These are phyloP conservation scores for Excalfactoria chinensis DNA, from an alignment of 2,113 vertebrate species.

Conservation along the genomic window DNA sequence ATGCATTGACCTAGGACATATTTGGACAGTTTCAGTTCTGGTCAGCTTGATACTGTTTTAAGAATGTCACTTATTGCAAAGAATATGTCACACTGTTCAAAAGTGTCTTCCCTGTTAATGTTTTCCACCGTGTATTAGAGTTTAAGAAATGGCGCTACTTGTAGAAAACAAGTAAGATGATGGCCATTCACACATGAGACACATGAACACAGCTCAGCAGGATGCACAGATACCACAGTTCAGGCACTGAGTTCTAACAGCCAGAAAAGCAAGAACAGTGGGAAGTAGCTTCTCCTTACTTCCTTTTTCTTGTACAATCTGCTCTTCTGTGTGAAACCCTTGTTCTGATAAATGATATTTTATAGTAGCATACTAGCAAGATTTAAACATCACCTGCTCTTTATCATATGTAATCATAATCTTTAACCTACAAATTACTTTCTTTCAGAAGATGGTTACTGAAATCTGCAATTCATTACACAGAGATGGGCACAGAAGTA, in stretches of 20 bases:
- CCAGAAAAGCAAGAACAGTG: neutral
- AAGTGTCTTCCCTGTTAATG: neutral
- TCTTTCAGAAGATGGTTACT: neutral
- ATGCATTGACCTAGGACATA: neutral
- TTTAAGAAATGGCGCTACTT: neutral
- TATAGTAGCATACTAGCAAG: neutral
- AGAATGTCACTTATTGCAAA: neutral
- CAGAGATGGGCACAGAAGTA: neutral
- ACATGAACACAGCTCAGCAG: neutral
- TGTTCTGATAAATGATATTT: neutral
- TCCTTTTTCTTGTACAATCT: neutral
- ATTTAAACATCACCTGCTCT: neutral
- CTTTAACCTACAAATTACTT: neutral
- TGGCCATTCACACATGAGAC: neutral
- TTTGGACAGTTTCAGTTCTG: neutral
- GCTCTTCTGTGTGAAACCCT: neutral
- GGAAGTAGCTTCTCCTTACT: neutral
- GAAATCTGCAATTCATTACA: neutral
- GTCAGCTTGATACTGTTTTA: neutral
- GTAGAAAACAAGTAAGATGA: neutral
- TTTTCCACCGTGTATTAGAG: neutral
- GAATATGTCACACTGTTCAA: neutral
- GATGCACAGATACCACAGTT: neutral
- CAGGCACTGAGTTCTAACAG: neutral
- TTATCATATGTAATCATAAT: neutral